Conservation (phyloP, 2,888 invertebrate genomes). For the Drosophila macrothrix region DNA sequence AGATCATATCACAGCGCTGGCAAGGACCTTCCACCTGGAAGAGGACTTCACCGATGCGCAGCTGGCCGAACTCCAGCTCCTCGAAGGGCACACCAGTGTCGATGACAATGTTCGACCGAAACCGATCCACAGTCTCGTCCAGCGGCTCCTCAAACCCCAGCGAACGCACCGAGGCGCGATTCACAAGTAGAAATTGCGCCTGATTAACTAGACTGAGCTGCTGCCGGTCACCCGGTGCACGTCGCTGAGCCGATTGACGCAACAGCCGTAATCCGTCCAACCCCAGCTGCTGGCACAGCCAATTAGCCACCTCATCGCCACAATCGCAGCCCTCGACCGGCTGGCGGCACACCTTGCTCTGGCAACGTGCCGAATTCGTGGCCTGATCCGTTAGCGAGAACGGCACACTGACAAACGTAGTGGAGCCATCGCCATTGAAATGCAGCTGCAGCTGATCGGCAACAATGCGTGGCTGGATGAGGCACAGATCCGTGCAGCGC, state of each 20-base stretch:
- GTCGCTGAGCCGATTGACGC: conserved; percentile 86
- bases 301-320: conserved; percentile 91
- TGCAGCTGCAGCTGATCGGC: conserved; percentile 87
- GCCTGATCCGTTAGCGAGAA: conserved; percentile 84
- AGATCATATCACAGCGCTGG: conserved; percentile 97
- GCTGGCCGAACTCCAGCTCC: conserved; percentile 90
- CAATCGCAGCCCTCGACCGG: conserved; percentile 92
- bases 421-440: conserved; percentile 86
- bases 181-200: conserved; percentile 94
- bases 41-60: conserved; percentile 88
- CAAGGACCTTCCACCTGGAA: conserved; percentile 92
- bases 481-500: conserved; percentile 91
- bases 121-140: conserved; percentile 90
- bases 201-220: conserved; percentile 91
- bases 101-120: conserved; percentile 96
- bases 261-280: conserved; percentile 89
- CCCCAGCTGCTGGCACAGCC: conserved; percentile 91
- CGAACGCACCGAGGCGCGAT: conserved; percentile 91
- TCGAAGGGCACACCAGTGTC: conserved; percentile 90
- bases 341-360: conserved; percentile 94
- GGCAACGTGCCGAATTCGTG: conserved; percentile 86
- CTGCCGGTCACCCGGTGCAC: conserved; percentile 45
- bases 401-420: conserved; percentile 85
- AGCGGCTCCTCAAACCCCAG: conserved; percentile 86
- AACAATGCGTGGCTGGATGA: conserved; percentile 90